Percentiles rank a stretch among this genome's conserved stretches.
Evolutionary conservation across 2,113 vertebrate species (phyloP).

Genomic region (Oplegnathus fasciatus): DNA sequence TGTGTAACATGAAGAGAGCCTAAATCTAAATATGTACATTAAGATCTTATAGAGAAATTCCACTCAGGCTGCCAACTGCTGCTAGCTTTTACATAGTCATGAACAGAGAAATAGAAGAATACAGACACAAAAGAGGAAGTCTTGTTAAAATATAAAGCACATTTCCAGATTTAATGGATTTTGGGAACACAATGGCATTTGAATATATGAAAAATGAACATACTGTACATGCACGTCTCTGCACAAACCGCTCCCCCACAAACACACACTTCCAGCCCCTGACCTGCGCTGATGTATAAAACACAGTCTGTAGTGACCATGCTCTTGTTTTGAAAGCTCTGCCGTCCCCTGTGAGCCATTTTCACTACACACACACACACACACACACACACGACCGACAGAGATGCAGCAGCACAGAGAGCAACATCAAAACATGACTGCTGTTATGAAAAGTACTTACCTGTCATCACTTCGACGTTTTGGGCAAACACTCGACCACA

Average conservation of each 20-base stretch:
- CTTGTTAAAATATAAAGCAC: constrained; percentile 25
- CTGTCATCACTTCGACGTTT: constrained; percentile 49
- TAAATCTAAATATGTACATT: constrained; percentile 55
- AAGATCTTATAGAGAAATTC: constrained; percentile 51
- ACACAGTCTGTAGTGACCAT: constrained; percentile 52
- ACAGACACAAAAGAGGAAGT: not conserved
- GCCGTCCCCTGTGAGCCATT: constrained; percentile 59
- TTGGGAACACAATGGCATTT: not conserved
- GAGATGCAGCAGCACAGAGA: constrained; percentile 32
- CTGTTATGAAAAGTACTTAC: constrained; percentile 30
- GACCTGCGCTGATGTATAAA: constrained; percentile 73
- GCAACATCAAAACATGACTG: constrained; percentile 54
- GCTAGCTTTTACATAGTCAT: constrained; percentile 21
- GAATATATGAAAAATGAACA: not conserved
- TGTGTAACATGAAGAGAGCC: constrained; percentile 41
- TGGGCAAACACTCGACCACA: constrained; percentile 30
- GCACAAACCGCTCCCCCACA: constrained; percentile 3
- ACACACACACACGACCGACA: not conserved
- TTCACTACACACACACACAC: constrained; percentile 17
- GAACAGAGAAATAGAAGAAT: constrained; percentile 2
- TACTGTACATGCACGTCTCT: not conserved
- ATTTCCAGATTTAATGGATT: constrained; percentile 23
- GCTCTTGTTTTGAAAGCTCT: constrained; percentile 49
- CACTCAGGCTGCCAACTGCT: constrained; percentile 35
- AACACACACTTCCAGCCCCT: constrained; percentile 25